Evolutionary conservation across 53 echinoderm and acorn worm species (phyloP), one percentile per base, ranked within the genome.

Genomic region (Temnopleurus reevesii): DNA sequence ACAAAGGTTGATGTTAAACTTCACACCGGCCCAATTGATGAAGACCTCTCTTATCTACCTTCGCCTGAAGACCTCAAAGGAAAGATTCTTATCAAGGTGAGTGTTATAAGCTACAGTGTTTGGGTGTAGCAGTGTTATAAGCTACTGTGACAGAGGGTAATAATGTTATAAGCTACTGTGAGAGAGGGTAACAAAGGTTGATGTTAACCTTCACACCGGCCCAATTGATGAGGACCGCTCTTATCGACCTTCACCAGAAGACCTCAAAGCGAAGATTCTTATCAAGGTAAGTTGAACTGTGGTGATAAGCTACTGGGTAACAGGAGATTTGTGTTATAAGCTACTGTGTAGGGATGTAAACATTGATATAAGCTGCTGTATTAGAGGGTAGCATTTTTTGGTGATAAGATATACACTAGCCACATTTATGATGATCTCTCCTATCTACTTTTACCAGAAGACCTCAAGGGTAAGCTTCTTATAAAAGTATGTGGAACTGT

Each of bases 241-340:
- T 13, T 89, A 56, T 27, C 59, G 77, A n/a, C 89, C 94, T 18
- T 92, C 95, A 76, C 97, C 97, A 12, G 88, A 95, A 29, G 88
- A 94, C 45, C 97, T 97, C 47, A 91, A 89, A 77, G 91, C 90
- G 8, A 95, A 93, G 71, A 91, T 97, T 46, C 65, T 97, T 5
- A 91, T 97, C 29, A 97, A 97, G 95, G 97, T 97, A 4, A 53
- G 51, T 83, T n/a, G n/a, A n/a, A n/a, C n/a, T n/a, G n/a, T n/a
- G n/a, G n/a, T n/a, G n/a, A n/a, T n/a, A n/a, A n/a, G n/a, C n/a
- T n/a, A n/a, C n/a, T n/a, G n/a, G n/a, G n/a, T 19, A 19, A 21
- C 4, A 55, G 19, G 55, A 55, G n/a, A 4, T 55, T 6, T 55
- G 23, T 23, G 19, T 56, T 56, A 56, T 19, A 56, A n/a, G 56